Base-by-base conservation (phyloP, 2,888 invertebrate genomes). In the Aricia artaxerxes region DNA sequence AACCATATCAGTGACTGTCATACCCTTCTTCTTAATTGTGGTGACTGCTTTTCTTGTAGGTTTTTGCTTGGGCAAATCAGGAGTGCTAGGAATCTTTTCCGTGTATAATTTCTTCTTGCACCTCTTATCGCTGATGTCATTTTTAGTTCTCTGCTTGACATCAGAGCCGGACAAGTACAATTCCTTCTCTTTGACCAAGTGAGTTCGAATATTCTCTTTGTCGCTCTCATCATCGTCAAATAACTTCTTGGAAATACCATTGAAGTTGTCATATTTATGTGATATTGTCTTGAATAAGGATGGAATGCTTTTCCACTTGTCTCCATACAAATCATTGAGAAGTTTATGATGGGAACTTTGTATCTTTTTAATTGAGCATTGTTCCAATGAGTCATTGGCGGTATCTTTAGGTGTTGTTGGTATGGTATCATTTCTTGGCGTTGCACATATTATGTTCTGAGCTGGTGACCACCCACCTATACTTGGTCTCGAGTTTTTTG, bases 291-390 rank as follows among this genome's bases (percentile, higher is more conserved):
- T 93, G 24, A 94, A 92, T 76, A 95, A 84, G 5, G 87, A 88
- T 1, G 94, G 94, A 78, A 94, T 95, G 0, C 93, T 91, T 83
- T 95, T 94, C 95, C 95, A 95, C 9, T 88, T 86, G 73, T 92
- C 89, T n/a, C 96, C 96, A 44, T 96, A 96, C 1, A 96, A 84
- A 80, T 95, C 95, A 35, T 91, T 94, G 0, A 94, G 85, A 64
- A 94, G 80, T 86, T 93, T 94, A 80, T 90, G 91, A 77, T 94
- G 93, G 0, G 93, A 93, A 40, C 87, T 82, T 69, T 91, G 88
- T 79, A 94, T 91, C 87, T 88, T 91, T 78, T 91, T 90, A 73
- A 93, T 87, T 0, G 93, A 88, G 79, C 94, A 94, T 78, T 91
- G 85, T 83, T 94, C 90, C 44, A 85, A 82, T 0, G 93, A 94